phyloP scores from a whole-genome alignment of 2,888 invertebrate genomes.

The Boloria selene region DNA sequence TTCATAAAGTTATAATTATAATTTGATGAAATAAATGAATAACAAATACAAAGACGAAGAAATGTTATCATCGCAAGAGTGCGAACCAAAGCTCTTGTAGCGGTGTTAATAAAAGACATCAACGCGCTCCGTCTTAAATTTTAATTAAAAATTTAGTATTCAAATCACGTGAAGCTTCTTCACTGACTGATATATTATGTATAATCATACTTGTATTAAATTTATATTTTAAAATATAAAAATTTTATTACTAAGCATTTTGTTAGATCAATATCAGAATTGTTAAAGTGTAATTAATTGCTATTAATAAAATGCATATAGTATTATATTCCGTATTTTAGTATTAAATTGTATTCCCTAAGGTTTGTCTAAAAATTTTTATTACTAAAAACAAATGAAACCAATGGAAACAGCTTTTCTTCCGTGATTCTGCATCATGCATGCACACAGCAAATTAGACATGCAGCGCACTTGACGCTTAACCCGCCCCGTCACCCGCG shows the following conservation, averaged over 20 bases:
- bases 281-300: too few species aligned
- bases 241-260: neutral
- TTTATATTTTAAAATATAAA: too few species aligned
- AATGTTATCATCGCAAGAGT: constrained; percentile 38
- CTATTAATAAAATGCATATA: too few species aligned
- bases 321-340: too few species aligned
- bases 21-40: neutral
- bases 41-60: neutral
- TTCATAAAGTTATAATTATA: neutral
- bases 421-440: constrained; percentile 29
- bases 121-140: constrained; percentile 50
- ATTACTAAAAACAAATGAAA: neutral
- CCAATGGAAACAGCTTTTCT: constrained; percentile 11
- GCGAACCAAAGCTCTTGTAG: constrained; percentile 39
- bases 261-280: neutral
- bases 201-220: too few species aligned
- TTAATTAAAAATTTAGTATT: constrained; percentile 1
- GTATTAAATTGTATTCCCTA: too few species aligned
- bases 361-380: neutral
- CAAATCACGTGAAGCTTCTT: neutral
- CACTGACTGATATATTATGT: too few species aligned
- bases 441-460: constrained; percentile 30
- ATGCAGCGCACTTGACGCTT: constrained; percentile 30
- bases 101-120: constrained; percentile 63
- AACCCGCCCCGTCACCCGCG: constrained; percentile 32